Conservation (phyloP, 2,888 invertebrate species). For the Toxonevra muliebris region DNA sequence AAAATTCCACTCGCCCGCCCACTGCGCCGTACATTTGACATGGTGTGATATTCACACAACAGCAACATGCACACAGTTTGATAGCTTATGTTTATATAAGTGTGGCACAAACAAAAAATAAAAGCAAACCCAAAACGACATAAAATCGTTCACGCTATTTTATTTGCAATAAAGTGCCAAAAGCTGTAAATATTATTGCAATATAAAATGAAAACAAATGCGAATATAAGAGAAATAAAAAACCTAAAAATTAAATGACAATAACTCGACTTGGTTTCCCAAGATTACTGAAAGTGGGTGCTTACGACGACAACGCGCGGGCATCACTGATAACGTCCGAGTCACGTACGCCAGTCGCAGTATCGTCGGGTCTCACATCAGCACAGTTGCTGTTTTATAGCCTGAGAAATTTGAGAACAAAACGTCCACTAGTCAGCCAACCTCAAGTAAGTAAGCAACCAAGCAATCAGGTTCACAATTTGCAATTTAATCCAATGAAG, state of each 20-base stretch:
- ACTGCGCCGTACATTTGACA: no score
- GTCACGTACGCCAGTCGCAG: slow-evolving; percentile 61
- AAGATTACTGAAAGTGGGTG: slow-evolving; percentile 17
- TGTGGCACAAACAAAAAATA: neutral
- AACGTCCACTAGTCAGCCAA: neutral
- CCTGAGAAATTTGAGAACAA: slow-evolving; percentile 32
- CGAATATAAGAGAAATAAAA: slow-evolving; percentile 6
- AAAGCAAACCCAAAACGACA: slow-evolving; percentile 7
- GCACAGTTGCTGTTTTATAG: neutral
- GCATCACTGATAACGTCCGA: slow-evolving; percentile 56
- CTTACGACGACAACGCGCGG: slow-evolving; percentile 41
- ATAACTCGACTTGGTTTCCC: slow-evolving; percentile 29
- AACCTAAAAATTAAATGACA: slow-evolving; percentile 24
- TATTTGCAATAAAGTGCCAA: slow-evolving; percentile 5
- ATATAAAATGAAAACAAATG: slow-evolving; percentile 1
- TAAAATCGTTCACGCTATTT: slow-evolving; percentile 6
- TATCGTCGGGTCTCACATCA: slow-evolving; percentile 23
- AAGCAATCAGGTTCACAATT: slow-evolving; percentile 45
- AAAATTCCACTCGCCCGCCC: no score
- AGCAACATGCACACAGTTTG: no score
- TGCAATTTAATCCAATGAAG: slow-evolving; percentile 57
- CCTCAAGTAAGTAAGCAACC: neutral
- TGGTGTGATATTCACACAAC: no score
- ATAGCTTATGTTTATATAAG: no score
- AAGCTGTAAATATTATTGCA: neutral